phyloP scores from a whole-genome alignment of 30 jellyfish, hydroid and myxozoan species.

The Hydractinia symbiolongicarpus region DNA sequence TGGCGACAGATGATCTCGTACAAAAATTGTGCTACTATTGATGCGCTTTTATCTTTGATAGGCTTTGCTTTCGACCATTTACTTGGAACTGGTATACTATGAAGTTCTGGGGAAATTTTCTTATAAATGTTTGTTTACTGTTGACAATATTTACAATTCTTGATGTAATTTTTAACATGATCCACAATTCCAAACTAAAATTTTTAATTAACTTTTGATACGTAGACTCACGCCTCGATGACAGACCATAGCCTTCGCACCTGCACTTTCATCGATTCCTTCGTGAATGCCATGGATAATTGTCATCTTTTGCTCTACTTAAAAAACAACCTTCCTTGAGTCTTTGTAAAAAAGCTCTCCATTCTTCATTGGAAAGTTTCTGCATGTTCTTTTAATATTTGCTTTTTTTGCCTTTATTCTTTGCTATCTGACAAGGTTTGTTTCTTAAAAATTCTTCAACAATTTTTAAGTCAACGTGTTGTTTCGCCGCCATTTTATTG shows the following conservation, averaged over 20 bases:
- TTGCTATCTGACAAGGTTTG: too few species aligned
- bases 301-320: background rate
- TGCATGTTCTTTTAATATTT: background rate
- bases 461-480: too few species aligned
- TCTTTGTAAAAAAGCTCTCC: conserved; percentile 2
- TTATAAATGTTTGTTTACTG: too few species aligned
- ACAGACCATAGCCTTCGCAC: background rate
- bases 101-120: background rate
- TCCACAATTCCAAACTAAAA: background rate
- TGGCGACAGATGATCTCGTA: too few species aligned
- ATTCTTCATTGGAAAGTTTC: background rate
- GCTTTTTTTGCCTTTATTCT: background rate
- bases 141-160: background rate
- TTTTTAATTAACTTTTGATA: too few species aligned
- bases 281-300: background rate
- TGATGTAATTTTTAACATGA: background rate
- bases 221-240: background rate
- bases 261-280: background rate
- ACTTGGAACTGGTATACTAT: background rate
- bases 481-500: too few species aligned
- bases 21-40: too few species aligned
- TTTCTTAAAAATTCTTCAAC: too few species aligned
- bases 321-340: background rate
- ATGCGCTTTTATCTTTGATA: too few species aligned
- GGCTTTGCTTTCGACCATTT: too few species aligned